phyloP scores from a whole-genome alignment of 2,888 invertebrate genomes.

The Corbicula japonica region DNA sequence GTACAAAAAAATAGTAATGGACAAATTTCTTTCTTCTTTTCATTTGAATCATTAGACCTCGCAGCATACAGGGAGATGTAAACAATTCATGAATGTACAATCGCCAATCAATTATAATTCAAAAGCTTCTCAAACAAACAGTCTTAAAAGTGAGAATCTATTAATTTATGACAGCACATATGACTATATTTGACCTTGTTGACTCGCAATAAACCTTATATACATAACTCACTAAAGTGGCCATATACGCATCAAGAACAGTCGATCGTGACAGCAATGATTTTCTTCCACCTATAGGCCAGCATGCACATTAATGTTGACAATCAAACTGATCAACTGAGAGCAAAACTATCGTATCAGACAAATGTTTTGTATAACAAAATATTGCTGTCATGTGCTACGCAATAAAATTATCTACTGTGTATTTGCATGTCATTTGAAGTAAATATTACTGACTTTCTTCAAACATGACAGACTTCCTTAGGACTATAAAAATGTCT shows the following conservation, averaged over 20 bases:
- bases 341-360: not conserved
- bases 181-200: constrained; percentile 29
- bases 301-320: constrained; percentile 9
- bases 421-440: too few relatives aligned
- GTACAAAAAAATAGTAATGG: constrained; percentile 19
- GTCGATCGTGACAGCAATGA: constrained; percentile 42
- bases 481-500: too few relatives aligned
- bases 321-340: not conserved
- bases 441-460: too few relatives aligned
- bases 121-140: constrained; percentile 26
- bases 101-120: constrained; percentile 22
- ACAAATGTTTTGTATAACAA: not conserved
- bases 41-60: constrained; percentile 17
- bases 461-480: too few relatives aligned
- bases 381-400: too few relatives aligned
- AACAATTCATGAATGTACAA: constrained; percentile 23
- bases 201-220: constrained; percentile 49
- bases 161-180: constrained; percentile 54
- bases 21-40: not conserved
- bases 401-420: too few relatives aligned
- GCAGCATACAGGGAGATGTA: not conserved
- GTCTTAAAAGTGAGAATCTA: constrained; percentile 29
- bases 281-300: constrained; percentile 12
- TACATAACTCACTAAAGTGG: constrained; percentile 30
- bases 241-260: constrained; percentile 37